phyloP scores from a whole-genome alignment of 2,888 invertebrate genomes.

The Deilephila elpenor region DNA sequence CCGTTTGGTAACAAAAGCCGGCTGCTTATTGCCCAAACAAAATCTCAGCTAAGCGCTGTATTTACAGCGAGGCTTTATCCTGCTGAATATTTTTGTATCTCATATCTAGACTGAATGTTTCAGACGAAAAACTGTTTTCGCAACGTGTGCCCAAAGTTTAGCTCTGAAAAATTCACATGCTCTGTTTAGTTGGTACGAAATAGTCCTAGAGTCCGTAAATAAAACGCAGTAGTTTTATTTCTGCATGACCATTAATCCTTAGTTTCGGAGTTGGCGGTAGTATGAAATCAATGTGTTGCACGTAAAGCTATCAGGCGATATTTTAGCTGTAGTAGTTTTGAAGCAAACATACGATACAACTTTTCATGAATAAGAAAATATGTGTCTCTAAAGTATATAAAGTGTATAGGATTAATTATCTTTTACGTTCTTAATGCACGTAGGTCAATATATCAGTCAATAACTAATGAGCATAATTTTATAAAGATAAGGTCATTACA shows the following conservation, averaged over 20 bases:
- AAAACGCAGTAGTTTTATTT: slow-evolving; percentile 3
- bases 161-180: neutral
- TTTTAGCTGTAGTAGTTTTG: neutral
- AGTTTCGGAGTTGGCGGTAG: neutral
- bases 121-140: neutral
- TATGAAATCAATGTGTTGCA: slow-evolving; percentile 24
- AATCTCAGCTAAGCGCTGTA: slow-evolving; percentile 36
- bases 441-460: too few relatives aligned
- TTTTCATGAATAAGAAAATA: neutral
- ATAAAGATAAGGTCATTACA: too few relatives aligned
- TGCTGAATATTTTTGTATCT: slow-evolving; percentile 27
- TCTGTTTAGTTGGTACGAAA: slow-evolving; percentile 13
- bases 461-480: too few relatives aligned
- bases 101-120: slow-evolving; percentile 3
- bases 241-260: neutral
- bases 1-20: slow-evolving; percentile 37
- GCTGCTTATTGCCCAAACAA: slow-evolving; percentile 30
- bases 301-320: neutral
- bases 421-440: too few relatives aligned
- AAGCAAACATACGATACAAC: neutral
- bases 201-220: slow-evolving; percentile 21
- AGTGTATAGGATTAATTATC: too few relatives aligned
- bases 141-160: neutral
- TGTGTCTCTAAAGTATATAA: too few relatives aligned
- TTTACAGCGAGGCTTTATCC: slow-evolving; percentile 20